These are phyloP conservation scores for Cacoxenus indagator DNA, from an alignment of 2,888 invertebrate species.

Conservation along the genomic window DNA sequence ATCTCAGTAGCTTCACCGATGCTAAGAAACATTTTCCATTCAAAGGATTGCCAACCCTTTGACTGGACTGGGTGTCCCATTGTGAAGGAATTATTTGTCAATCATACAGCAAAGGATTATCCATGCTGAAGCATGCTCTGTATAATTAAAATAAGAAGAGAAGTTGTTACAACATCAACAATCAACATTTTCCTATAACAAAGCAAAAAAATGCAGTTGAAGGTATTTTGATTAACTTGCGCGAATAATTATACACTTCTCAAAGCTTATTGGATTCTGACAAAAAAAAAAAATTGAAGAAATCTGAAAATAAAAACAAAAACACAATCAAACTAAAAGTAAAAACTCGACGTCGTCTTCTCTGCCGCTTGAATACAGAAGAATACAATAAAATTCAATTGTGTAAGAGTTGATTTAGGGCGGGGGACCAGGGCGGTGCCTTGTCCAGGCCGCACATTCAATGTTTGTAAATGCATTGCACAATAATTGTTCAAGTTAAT, in stretches of 20 bases:
- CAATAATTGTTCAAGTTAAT: slow-evolving; percentile 13
- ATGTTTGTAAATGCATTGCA: slow-evolving; percentile 1
- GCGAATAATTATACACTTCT: slow-evolving; percentile 46
- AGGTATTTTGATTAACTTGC: slow-evolving; percentile 63
- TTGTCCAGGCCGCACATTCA: neutral
- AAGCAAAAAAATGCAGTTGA: neutral
- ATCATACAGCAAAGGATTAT: too few species aligned
- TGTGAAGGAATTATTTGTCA: too few species aligned
- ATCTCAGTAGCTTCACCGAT: too few species aligned
- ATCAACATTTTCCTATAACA: too few species aligned
- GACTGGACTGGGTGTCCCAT: too few species aligned
- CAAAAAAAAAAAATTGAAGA: neutral
- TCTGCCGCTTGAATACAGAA: neutral
- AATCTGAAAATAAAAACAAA: too few species aligned
- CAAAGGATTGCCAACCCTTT: too few species aligned
- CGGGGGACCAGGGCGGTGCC: neutral
- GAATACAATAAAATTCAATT: slow-evolving; percentile 4
- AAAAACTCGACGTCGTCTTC: neutral
- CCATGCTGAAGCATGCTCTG: too few species aligned
- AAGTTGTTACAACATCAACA: too few species aligned
- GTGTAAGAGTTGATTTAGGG: too few species aligned
- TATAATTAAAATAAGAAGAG: too few species aligned
- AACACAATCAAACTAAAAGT: neutral
- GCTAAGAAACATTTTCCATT: too few species aligned
- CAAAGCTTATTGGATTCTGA: neutral